Evolutionary conservation across 2,888 invertebrate genomes (phyloP).

Genomic region (Caenorhabditis uteleia): DNA sequence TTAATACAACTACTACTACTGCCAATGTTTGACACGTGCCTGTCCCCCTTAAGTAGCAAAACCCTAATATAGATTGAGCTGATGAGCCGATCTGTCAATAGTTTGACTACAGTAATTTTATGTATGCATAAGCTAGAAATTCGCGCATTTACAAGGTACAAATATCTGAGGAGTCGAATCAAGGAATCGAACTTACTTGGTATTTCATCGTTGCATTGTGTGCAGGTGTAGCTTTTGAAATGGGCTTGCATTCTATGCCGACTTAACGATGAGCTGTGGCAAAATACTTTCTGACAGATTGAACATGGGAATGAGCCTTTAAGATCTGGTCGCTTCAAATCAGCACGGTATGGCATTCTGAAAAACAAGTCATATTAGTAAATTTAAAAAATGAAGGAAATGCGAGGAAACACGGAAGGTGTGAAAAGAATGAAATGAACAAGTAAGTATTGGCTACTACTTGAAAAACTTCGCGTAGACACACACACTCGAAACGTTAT

Average conservation of each 20-base stretch:
- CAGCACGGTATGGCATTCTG: constrained; percentile 68
- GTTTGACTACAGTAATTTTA: no score
- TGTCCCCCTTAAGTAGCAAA: no score
- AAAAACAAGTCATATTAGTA: neutral
- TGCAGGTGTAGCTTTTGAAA: constrained; percentile 69
- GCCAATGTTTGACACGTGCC: no score
- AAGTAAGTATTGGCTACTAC: constrained; percentile 6
- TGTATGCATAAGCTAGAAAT: no score
- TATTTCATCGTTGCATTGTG: constrained; percentile 68
- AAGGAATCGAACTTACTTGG: constrained; percentile 69
- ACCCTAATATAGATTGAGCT: no score
- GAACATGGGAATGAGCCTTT: constrained; percentile 66
- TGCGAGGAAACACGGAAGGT: neutral
- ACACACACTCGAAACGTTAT: constrained; percentile 31
- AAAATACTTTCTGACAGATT: constrained; percentile 68
- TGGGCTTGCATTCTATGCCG: constrained; percentile 70
- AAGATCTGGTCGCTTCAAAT: constrained; percentile 69
- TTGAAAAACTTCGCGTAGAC: constrained; percentile 32
- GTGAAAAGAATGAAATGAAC: neutral
- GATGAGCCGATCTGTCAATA: no score
- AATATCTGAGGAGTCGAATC: no score
- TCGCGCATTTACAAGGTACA: no score
- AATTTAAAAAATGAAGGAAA: constrained; percentile 1
- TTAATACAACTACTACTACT: no score
- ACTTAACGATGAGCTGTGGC: constrained; percentile 69